Evolutionary conservation across 2,797 vertebrate species (phyloP).

Genomic region (Tadarida brasiliensis): DNA sequence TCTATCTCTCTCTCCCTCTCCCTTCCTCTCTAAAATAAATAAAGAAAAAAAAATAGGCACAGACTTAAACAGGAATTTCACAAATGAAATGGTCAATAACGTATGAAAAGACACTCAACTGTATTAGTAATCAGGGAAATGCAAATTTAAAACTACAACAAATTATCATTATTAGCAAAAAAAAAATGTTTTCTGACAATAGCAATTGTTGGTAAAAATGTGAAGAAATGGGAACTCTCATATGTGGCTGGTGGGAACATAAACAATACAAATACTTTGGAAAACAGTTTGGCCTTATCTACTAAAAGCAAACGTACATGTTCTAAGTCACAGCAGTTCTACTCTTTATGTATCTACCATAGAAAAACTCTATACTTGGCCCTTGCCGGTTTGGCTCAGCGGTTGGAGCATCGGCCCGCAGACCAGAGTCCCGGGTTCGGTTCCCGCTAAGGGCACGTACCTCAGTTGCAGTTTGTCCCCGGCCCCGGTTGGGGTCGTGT

Average conservation of each 20-base stretch:
- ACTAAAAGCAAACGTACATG: neutral
- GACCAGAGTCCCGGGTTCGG: too few relatives aligned
- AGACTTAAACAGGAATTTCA: too few relatives aligned
- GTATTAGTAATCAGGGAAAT: neutral
- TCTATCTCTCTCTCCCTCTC: too few relatives aligned
- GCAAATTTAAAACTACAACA: conserved; percentile 31
- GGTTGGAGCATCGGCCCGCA: too few relatives aligned
- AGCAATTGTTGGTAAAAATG: neutral
- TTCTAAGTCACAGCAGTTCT: neutral
- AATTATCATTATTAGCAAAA: conserved; percentile 4
- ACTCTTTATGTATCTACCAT: neutral
- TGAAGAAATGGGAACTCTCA: neutral
- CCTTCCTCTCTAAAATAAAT: too few relatives aligned
- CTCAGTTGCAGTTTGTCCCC: too few relatives aligned
- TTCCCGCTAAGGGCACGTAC: too few relatives aligned
- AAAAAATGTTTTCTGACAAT: neutral
- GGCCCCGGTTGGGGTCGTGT: too few relatives aligned
- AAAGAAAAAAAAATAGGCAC: too few relatives aligned
- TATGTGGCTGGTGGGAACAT: neutral
- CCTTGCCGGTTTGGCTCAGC: too few relatives aligned
- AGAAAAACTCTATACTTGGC: neutral
- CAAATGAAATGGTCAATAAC: too few relatives aligned
- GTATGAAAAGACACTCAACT: too few relatives aligned
- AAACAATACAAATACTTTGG: neutral
- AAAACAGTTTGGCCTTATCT: neutral